These are phyloP conservation scores for Aurelia coerulea DNA, from an alignment of 30 jellyfish, hydroid and myxozoan genomes.

Conservation along the genomic window DNA sequence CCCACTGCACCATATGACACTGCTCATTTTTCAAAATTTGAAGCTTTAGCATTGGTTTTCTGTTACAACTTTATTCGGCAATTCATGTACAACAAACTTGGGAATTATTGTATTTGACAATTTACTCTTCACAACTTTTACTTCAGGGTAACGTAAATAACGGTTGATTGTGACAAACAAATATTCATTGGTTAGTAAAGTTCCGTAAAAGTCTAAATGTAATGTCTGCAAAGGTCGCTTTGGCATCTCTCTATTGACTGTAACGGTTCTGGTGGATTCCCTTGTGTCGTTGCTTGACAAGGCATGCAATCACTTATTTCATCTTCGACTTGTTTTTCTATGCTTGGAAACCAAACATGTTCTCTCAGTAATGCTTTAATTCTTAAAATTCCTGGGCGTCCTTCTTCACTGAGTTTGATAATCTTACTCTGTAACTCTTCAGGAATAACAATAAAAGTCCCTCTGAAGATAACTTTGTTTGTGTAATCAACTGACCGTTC, in stretches of 20 bases:
- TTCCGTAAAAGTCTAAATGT: constrained; percentile 23
- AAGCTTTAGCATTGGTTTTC: not conserved
- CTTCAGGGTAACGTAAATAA: constrained; percentile 57
- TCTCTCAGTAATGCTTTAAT: constrained; percentile 11
- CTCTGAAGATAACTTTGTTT: not conserved
- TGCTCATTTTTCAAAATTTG: too few relatives aligned
- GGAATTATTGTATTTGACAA: not conserved
- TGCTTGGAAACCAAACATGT: constrained; percentile 52
- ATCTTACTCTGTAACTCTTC: not conserved
- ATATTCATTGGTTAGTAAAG: constrained; percentile 30
- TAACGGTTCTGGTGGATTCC: constrained; percentile 19
- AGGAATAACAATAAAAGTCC: constrained; percentile 23
- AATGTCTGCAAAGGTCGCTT: constrained; percentile 27
- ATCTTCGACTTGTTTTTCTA: constrained; percentile 27
- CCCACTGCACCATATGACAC: too few relatives aligned
- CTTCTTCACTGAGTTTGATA: constrained; percentile 24
- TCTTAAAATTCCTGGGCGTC: constrained; percentile 56
- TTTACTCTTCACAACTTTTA: constrained; percentile 19
- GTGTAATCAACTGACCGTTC: constrained; percentile 2
- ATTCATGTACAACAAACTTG: constrained; percentile 6
- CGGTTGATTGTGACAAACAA: constrained; percentile 15
- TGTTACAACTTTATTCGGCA: constrained; percentile 3
- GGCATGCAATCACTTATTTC: not conserved
- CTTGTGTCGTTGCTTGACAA: not conserved
- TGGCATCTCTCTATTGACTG: not conserved